Evolutionary conservation across 2,797 vertebrate genomes (phyloP).

Genomic region (Myotis vivesi): DNA sequence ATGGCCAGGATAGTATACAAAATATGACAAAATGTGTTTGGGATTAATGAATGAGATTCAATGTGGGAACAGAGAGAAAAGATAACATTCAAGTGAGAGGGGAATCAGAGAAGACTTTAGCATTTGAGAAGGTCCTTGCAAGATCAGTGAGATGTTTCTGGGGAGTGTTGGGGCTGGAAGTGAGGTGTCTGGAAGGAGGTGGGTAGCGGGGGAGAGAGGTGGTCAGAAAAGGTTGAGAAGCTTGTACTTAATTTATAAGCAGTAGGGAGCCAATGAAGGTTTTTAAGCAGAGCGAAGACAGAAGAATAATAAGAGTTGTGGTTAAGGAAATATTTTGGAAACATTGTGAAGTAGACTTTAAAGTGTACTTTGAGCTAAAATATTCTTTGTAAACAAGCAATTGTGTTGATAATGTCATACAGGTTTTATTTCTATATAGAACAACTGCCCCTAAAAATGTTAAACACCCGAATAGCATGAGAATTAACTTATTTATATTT

Average conservation of each 20-base stretch:
- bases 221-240: background rate
- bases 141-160: background rate
- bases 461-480: background rate
- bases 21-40: background rate
- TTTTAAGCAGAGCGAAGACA: background rate
- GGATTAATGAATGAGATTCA: background rate
- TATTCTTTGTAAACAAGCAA: background rate
- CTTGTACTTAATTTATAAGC: background rate
- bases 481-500: background rate
- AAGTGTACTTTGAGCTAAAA: conserved; percentile 4
- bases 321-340: background rate
- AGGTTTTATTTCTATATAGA: background rate
- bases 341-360: background rate
- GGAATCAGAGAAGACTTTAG: background rate
- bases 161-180: background rate
- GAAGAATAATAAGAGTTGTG: background rate
- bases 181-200: background rate
- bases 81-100: background rate
- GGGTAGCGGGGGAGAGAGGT: background rate
- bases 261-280: background rate
- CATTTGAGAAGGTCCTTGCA: background rate
- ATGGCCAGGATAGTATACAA: background rate
- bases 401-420: background rate
- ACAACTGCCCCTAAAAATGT: background rate
- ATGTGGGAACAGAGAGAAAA: background rate